phyloP scores from a whole-genome alignment of 2,113 vertebrate species.

The Muscicapa adusta region DNA sequence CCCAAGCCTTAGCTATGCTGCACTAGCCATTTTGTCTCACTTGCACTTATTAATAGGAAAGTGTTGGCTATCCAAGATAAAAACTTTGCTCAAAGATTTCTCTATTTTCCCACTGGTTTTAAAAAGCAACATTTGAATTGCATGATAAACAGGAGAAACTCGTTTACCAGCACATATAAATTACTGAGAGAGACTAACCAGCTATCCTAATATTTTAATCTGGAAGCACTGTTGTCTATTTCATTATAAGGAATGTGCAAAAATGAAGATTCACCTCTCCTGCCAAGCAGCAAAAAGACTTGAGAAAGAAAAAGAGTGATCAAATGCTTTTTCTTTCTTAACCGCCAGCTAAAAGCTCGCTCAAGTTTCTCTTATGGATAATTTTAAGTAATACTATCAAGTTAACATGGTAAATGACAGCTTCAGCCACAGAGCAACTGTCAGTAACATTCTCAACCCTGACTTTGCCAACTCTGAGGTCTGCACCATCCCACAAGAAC shows the following conservation, averaged over 20 bases:
- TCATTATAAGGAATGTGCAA: neutral
- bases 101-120: neutral
- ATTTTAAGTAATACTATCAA: neutral
- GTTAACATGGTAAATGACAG: neutral
- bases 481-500: neutral
- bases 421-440: neutral
- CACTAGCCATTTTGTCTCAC: neutral
- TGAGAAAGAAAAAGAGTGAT: neutral
- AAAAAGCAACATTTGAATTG: neutral
- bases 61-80: neutral
- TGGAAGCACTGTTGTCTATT: neutral
- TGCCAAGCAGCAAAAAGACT: neutral
- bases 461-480: neutral
- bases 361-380: neutral
- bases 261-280: neutral
- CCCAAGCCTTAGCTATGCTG: neutral
- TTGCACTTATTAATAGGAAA: neutral
- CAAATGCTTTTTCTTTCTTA: neutral
- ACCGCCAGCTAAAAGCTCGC: neutral
- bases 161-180: neutral
- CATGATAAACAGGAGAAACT: neutral
- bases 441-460: neutral
- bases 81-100: neutral
- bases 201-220: neutral
- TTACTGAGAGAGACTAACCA: neutral